phyloP scores from a whole-genome alignment of 2,888 invertebrate genomes.

The Platypus cylindrus region DNA sequence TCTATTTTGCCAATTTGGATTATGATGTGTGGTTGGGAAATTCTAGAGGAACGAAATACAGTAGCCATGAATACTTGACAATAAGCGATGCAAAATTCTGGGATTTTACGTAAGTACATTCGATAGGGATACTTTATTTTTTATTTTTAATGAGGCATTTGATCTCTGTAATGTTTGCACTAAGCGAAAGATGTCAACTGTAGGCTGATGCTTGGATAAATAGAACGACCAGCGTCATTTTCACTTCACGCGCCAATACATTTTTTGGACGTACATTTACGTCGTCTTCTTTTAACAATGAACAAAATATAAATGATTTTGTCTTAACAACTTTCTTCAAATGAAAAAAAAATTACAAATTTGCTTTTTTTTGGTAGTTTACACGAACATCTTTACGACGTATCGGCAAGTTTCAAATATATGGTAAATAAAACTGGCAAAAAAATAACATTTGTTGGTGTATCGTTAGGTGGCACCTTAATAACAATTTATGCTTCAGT shows the following conservation, averaged over 20 bases:
- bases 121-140: too few relatives aligned
- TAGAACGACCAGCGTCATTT: too few relatives aligned
- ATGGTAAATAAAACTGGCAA: constrained; percentile 37
- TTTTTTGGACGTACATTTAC: too few relatives aligned
- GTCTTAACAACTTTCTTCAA: too few relatives aligned
- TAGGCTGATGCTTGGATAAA: too few relatives aligned
- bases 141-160: too few relatives aligned
- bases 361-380: constrained; percentile 45
- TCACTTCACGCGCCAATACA: too few relatives aligned
- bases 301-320: too few relatives aligned
- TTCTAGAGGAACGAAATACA: constrained; percentile 61
- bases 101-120: constrained; percentile 45
- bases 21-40: constrained; percentile 73
- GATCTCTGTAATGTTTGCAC: too few relatives aligned
- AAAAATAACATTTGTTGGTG: constrained; percentile 56
- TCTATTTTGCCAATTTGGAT: constrained; percentile 47
- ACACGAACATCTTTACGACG: constrained; percentile 72
- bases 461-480: constrained; percentile 74
- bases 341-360: too few relatives aligned
- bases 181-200: too few relatives aligned
- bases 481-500: constrained; percentile 54
- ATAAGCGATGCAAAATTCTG: constrained; percentile 49
- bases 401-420: constrained; percentile 72
- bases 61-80: constrained; percentile 43
- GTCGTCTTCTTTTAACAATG: too few relatives aligned